Base-by-base conservation (phyloP, 2,113 vertebrate species). In the Siniperca chuatsi region DNA sequence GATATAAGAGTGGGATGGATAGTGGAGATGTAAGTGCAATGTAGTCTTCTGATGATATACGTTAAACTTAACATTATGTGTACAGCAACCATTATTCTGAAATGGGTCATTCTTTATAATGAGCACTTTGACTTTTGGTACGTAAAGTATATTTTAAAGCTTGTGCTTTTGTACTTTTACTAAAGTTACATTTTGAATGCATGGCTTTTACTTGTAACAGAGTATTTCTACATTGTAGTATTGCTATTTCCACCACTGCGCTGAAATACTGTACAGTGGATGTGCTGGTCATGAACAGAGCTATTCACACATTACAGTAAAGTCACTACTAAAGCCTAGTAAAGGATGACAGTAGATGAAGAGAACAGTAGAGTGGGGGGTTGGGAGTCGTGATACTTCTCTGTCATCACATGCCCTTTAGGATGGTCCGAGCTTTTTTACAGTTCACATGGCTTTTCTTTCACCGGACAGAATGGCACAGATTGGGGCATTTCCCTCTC, bases 401-500 rank as follows among this genome's bases (percentile, higher is more conserved):
- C 50, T 87, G 68, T 82, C 79, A 77, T 80, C 65, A 72, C 60
- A n/a, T 78, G 70, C 58, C 89, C 79, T 86, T 81, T 37, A 83
- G 87, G 82, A 65, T 29, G 42, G 68, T 67, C 73, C 54, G 79
- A 62, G 64, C 35, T 83, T 83, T 89, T 89, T 87, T 29, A 90
- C 55, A 60, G 78, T 89, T 92, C 87, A 92, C 54, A 10, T 81
- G 67, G 61, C 54, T 86, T 90, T 82, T 67, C 67, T 87, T 78
- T 88, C 84, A 83, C 50, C 89, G 82, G 83, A 83, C 81, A 78
- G 66, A 92, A 69, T 79, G 58, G 62, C 9, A 7, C 84, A 85
- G 83, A 92, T 86, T 73, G 72, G 71, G 75, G 75, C 69, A 82
- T 87, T 92, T 93, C 81, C 83, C 78, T 89, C 80, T 86, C 69